Evolutionary conservation across 2,888 invertebrate genomes (phyloP), one percentile per base, ranked within the genome.

Genomic region (Parnassius glacialis): DNA sequence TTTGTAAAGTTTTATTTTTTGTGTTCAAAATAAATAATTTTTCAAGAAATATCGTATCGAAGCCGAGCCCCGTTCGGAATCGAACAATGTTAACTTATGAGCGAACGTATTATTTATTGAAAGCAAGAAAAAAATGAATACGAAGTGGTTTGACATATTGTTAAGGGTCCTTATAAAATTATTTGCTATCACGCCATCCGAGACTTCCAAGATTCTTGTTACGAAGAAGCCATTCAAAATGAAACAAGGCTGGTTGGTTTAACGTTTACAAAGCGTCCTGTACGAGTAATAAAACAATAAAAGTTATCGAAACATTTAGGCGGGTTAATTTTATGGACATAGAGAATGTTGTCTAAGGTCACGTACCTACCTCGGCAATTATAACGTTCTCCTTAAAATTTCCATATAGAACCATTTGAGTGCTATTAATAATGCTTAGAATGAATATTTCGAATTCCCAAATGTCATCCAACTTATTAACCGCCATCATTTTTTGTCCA

Each of bases 391-490:
- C 81, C 78, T 86, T 87, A 83, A 84, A 85, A 87, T 84, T 84
- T 84, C 82, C 76, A 79, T 76, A 78, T 73, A 75, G 76, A 78
- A 79, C 80, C 80, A 81, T 80, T 85, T 82, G 83, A 82, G 81
- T 80, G 80, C 82, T 84, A 87, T 91, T 90, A 90, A 89, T 90
- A 85, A 88, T 87, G 80, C 78, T 85, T 86, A 81, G 84, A 84
- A 86, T 83, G 86, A 80, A 89, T 91, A 81, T 90, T 89, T 90
- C 81, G 83, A 90, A 90, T 91, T 90, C 90, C 86, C 80, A 88
- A 90, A 90, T 90, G 90, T 90, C 90, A 90, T 90, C 88, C 88
- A 88, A 88, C 90, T 91, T 90, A 91, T 90, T 91, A 91, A 90
- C 90, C 80, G 87, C 74, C 85, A 80, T 85, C 84, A 87, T 88